phyloP scores from a whole-genome alignment of 2,888 invertebrate species.

The Eucera pruinosa region DNA sequence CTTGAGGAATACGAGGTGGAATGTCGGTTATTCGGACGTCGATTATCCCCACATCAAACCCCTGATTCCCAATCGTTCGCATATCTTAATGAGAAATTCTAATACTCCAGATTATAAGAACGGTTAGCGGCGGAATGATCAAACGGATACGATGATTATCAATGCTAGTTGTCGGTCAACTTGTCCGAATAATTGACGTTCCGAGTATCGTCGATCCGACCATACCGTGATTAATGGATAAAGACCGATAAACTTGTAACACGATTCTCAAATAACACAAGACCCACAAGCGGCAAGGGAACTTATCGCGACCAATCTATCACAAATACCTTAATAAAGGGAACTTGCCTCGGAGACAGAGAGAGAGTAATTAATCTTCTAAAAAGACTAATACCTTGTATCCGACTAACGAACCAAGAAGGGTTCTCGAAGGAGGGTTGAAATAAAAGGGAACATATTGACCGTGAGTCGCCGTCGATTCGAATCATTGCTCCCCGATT shows the following conservation, averaged over 20 bases:
- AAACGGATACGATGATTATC: conserved; percentile 15
- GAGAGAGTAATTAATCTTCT: conserved; percentile 39
- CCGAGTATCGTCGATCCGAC: conserved; percentile 6
- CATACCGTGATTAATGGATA: conserved; percentile 28
- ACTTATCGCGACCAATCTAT: conserved; percentile 28
- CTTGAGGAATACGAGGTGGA: not conserved
- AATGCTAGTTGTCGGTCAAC: conserved; percentile 5
- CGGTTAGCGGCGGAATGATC: conserved; percentile 2
- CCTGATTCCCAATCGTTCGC: conserved; percentile 11
- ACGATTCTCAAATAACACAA: conserved; percentile 11
- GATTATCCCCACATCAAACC: conserved; percentile 3
- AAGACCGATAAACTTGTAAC: conserved; percentile 37
- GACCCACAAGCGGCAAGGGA: conserved; percentile 8
- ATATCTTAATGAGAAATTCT: conserved; percentile 33
- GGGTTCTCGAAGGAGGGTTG: not conserved
- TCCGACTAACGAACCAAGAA: conserved; percentile 34
- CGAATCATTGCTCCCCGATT: conserved; percentile 50
- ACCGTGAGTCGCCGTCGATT: conserved; percentile 45
- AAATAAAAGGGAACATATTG: conserved; percentile 18
- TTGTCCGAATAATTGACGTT: conserved; percentile 23
- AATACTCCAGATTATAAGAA: conserved; percentile 23
- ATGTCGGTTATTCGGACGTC: conserved; percentile 16
- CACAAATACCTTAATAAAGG: conserved; percentile 38
- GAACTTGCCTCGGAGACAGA: not conserved
- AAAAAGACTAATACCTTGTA: conserved; percentile 23